A percentile compares a stretch with the other conserved stretches of the same genome.
These are phyloP conservation scores for Tetranychus cinnabarinus DNA, from an alignment of 1,140 invertebrate species.

Conservation along the genomic window DNA sequence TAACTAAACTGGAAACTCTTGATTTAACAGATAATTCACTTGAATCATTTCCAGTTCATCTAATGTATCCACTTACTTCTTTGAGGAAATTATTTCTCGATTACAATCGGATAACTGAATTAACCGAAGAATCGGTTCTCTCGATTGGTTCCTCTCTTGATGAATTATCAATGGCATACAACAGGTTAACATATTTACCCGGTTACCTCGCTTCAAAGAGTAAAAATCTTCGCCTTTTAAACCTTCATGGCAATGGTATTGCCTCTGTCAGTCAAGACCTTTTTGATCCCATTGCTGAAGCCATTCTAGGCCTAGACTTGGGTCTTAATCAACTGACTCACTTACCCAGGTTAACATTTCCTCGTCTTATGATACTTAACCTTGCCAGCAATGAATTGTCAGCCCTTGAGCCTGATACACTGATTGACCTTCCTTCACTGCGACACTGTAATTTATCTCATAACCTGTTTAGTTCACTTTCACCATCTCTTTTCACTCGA, in stretches of 20 bases:
- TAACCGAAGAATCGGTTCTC: slow-evolving; percentile 37
- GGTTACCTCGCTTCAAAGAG: slow-evolving; percentile 39
- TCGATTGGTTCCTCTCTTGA: slow-evolving; percentile 16
- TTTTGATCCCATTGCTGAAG: slow-evolving; percentile 45
- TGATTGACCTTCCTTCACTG: slow-evolving; percentile 8
- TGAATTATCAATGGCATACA: slow-evolving; percentile 42
- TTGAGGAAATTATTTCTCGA: slow-evolving; percentile 47
- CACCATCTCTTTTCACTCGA: slow-evolving; percentile 9
- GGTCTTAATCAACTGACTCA: slow-evolving; percentile 45
- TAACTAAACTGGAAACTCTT: slow-evolving; percentile 45
- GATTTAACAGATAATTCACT: slow-evolving; percentile 70
- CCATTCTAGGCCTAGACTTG: slow-evolving; percentile 41
- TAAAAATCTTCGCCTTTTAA: slow-evolving; percentile 35
- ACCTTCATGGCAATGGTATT: slow-evolving; percentile 51
- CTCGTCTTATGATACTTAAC: slow-evolving; percentile 33
- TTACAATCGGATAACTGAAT: slow-evolving; percentile 59
- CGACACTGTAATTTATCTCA: slow-evolving; percentile 12
- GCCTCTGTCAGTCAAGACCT: slow-evolving; percentile 40
- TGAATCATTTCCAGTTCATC: slow-evolving; percentile 48
- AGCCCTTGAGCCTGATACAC: slow-evolving; percentile 25
- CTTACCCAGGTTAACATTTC: slow-evolving; percentile 16
- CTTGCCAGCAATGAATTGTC: slow-evolving; percentile 51
- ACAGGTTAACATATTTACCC: slow-evolving; percentile 62
- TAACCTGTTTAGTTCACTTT: slow-evolving; percentile 8
- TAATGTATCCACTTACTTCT: slow-evolving; percentile 43